Evolutionary conservation across 23 tunicate species (phyloP).

Genomic region (Oikopleura vanhoeffeni): DNA sequence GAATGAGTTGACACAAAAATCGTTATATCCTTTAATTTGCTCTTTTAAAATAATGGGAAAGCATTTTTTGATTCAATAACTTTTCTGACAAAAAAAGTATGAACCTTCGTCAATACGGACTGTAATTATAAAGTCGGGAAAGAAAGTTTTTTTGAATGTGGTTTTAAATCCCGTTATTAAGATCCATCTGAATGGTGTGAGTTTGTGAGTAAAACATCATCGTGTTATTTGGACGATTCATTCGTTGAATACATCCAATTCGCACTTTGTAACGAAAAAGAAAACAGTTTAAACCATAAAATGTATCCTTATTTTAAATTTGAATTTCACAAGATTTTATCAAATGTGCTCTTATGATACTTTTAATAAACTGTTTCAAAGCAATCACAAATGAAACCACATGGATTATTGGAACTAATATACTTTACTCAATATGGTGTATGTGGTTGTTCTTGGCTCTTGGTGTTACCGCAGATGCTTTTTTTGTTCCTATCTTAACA

Average conservation of each 20-base stretch:
- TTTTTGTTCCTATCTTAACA: conserved; percentile 19
- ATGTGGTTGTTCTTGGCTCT: conserved; percentile 56
- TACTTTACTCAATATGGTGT: conserved; percentile 48
- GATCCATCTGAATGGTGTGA: neutral
- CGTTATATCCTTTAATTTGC: neutral
- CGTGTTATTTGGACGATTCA: neutral
- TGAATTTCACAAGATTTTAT: neutral
- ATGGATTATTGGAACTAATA: neutral
- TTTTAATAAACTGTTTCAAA: neutral
- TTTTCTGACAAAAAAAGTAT: too few relatives aligned
- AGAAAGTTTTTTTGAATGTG: too few relatives aligned
- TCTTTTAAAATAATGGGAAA: neutral
- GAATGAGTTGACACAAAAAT: neutral
- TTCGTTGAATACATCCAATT: neutral
- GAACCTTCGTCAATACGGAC: too few relatives aligned
- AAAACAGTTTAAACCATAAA: too few relatives aligned
- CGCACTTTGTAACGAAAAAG: neutral
- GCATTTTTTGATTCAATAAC: too few relatives aligned
- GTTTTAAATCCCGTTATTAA: neutral
- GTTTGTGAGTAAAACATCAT: neutral
- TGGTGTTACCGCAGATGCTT: conserved; percentile 84
- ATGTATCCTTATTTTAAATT: too few relatives aligned
- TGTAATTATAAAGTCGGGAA: too few relatives aligned
- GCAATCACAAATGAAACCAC: neutral
- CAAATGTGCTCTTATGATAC: neutral